Base-by-base conservation (phyloP, 2,113 vertebrate species). In the Campylorhamphus procurvoides region DNA sequence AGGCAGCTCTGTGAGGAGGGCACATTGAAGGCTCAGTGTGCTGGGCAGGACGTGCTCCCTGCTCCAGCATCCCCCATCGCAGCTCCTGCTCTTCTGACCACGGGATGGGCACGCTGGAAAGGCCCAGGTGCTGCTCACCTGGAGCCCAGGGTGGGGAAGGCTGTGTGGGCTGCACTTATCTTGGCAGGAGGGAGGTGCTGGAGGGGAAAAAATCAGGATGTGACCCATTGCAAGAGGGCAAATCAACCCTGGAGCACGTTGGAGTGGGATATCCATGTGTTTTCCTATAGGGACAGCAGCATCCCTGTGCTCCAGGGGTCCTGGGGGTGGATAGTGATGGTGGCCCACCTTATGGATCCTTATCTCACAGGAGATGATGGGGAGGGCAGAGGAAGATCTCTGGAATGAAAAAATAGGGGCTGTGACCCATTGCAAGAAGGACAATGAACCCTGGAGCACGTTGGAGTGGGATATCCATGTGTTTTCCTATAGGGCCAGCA, bases 1-100 rank as follows among this genome's bases (percentile, higher is more conserved):
- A 95, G 95, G 91, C 55, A 24, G 64, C 89, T 86, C 95, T 94
- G 93, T 95, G 75, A 84, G 59, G 56, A 75, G 0, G 47, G 92
- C 75, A 69, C 86, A 85, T 94, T 80, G 78, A 92, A 55, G 42
- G 67, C 76, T 60, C 95, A 95, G 91, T 92, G 91, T 8, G 40
- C 14, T 42, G 12, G 73, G 88, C 73, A 59, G 77, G 94, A 95
- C 53, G 72, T 83, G 46, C 71, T 81, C 79, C 47, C 69, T 31
- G 60, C 35, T 78, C 50, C 40, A 1, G 39, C 25, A 78, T 81
- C 39, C 17, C 27, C 20, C 40, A 37, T 37, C 13, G 8, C 3
- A 1, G 55, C 24, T n/a, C 71, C 56, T 42, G 42, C 17, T 87
- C 14, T 0, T 23, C 71, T 78, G 55, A 22, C 47, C 8, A 28